phyloP scores from a whole-genome alignment of 1,140 invertebrate genomes.

The Lepidurus couesii region DNA sequence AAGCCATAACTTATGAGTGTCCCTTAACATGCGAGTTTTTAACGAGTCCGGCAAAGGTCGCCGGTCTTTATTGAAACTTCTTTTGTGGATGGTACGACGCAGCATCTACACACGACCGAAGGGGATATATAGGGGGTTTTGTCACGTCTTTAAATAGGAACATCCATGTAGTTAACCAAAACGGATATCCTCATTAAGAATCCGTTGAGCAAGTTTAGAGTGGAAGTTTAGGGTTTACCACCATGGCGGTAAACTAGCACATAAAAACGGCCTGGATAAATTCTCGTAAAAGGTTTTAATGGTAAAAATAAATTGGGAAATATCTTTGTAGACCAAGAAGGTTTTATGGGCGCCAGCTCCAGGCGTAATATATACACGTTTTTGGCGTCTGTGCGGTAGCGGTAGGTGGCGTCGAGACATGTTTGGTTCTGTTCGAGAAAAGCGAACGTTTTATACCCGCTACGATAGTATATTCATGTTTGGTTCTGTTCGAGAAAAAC shows the following conservation, averaged over 20 bases:
- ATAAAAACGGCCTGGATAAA: background rate
- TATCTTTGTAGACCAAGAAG: too few species aligned
- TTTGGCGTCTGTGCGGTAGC: too few species aligned
- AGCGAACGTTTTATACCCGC: too few species aligned
- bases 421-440: too few species aligned
- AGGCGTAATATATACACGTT: too few species aligned
- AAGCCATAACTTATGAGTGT: slow-evolving; percentile 10
- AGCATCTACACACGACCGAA: background rate
- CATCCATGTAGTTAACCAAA: background rate
- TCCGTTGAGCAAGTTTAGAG: background rate
- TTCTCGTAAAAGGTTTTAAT: background rate
- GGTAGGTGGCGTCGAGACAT: too few species aligned
- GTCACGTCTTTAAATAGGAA: background rate
- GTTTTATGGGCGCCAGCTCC: too few species aligned
- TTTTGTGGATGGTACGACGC: background rate
- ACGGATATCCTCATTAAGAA: background rate
- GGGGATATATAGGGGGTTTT: background rate
- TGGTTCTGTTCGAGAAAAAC: too few species aligned
- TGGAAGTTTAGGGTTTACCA: background rate
- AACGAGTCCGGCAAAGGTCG: background rate
- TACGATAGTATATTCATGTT: too few species aligned
- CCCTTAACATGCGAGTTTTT: background rate
- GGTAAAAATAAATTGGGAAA: too few species aligned
- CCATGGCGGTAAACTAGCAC: background rate
- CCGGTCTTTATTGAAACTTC: background rate